Conservation (phyloP, 2,113 vertebrate genomes). For the Atractosteus spatula region DNA sequence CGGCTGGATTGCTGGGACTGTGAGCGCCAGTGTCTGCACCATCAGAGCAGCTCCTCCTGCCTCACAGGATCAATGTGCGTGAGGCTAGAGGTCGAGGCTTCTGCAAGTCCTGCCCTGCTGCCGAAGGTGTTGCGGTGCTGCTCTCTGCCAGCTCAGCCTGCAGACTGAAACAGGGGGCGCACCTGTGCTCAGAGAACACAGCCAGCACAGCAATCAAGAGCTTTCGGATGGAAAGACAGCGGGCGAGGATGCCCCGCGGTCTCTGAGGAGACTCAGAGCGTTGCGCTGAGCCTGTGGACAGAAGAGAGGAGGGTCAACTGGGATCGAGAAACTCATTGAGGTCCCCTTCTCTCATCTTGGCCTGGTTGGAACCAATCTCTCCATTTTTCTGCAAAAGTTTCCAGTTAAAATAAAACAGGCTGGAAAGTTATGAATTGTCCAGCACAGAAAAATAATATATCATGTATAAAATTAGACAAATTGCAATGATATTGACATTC, state of each 20-base stretch:
- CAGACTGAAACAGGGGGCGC: slow-evolving; percentile 65
- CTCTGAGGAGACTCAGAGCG: too few species aligned
- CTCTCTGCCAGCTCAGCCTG: slow-evolving; percentile 43
- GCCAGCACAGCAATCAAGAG: slow-evolving; percentile 73
- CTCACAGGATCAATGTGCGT: slow-evolving; percentile 75
- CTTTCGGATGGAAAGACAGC: slow-evolving; percentile 81
- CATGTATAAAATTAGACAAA: too few species aligned
- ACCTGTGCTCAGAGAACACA: slow-evolving; percentile 66
- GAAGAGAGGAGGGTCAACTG: too few species aligned
- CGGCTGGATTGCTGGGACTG: too few species aligned
- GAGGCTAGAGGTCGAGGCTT: slow-evolving; percentile 71
- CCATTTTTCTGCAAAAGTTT: too few species aligned
- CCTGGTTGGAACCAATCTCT: too few species aligned
- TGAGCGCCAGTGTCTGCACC: slow-evolving; percentile 73
- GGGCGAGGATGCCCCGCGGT: slow-evolving; percentile 81
- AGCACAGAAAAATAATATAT: too few species aligned
- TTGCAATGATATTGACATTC: too few species aligned
- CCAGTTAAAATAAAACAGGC: too few species aligned
- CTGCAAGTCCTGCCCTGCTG: slow-evolving; percentile 14
- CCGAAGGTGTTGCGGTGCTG: slow-evolving; percentile 44
- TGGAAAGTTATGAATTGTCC: too few species aligned
- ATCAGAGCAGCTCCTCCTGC: slow-evolving; percentile 74
- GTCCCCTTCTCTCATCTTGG: slow-evolving; percentile 69
- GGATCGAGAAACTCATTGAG: slow-evolving; percentile 57
- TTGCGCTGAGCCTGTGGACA: too few species aligned